These are phyloP conservation scores for Harpalus rubripes DNA, from an alignment of 2,888 invertebrate genomes.

Conservation along the genomic window DNA sequence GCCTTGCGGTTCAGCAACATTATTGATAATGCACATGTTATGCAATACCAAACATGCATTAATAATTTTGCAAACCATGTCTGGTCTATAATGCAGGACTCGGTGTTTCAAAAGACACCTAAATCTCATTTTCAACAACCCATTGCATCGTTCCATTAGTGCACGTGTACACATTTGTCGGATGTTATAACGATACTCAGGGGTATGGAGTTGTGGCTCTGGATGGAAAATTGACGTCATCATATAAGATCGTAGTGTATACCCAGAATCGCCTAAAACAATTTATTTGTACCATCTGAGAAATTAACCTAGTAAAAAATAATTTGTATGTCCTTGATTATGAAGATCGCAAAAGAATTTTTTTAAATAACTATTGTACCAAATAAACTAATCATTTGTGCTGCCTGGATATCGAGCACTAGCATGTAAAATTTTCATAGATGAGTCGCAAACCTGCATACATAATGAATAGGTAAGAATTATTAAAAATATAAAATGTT, in stretches of 20 bases:
- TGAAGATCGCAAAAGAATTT: conserved; percentile 16
- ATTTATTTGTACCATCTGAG: no score
- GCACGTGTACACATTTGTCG: no score
- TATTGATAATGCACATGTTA: conserved; percentile 63
- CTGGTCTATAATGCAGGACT: conserved; percentile 66
- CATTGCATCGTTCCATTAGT: conserved; percentile 65
- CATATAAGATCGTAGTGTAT: conserved; percentile 67
- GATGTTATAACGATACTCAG: conserved; percentile 62
- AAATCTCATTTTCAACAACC: conserved; percentile 67
- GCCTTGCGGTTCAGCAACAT: background rate
- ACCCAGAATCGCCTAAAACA: conserved; percentile 69
- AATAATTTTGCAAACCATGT: conserved; percentile 50
- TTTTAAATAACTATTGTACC: conserved; percentile 22
- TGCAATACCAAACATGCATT: conserved; percentile 65
- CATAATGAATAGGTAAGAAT: no score
- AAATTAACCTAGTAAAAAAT: conserved; percentile 58
- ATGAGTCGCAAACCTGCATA: background rate
- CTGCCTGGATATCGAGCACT: conserved; percentile 50
- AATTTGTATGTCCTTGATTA: background rate
- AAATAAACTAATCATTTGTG: conserved; percentile 38
- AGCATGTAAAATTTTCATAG: conserved; percentile 12
- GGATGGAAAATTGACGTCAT: conserved; percentile 63
- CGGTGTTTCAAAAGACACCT: conserved; percentile 67
- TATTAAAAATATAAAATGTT: no score
- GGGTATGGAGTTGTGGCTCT: conserved; percentile 1